phyloP scores from a whole-genome alignment of 2,113 vertebrate genomes.

The Diadophis punctatus region DNA sequence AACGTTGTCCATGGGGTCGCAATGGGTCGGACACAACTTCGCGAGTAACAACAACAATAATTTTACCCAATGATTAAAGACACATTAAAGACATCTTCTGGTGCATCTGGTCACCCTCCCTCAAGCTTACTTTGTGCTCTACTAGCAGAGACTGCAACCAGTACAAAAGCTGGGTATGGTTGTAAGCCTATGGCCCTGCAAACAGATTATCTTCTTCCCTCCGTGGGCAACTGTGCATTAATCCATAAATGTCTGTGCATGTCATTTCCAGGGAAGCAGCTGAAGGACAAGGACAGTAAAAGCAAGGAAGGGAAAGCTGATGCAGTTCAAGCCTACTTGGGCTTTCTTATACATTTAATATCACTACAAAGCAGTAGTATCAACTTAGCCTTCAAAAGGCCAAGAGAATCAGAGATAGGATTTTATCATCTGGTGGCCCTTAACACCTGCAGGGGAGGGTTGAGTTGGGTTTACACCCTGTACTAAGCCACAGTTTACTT shows the following conservation, averaged over 20 bases:
- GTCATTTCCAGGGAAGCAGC: constrained; percentile 27
- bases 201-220: constrained; percentile 6
- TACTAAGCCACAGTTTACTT: background rate
- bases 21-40: too few relatives aligned
- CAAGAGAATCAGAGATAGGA: background rate
- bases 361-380: background rate
- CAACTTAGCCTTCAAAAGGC: background rate
- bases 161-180: constrained; percentile 47
- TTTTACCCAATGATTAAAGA: background rate
- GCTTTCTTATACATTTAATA: constrained; percentile 33
- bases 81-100: background rate
- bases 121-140: background rate
- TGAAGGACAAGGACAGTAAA: rapidly evolving
- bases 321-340: constrained; percentile 41
- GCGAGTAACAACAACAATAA: background rate
- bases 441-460: background rate
- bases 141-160: constrained; percentile 52
- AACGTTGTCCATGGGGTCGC: too few relatives aligned
- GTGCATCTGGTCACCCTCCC: background rate
- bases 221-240: constrained; percentile 37
- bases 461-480: background rate
- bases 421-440: background rate
- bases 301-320: background rate
- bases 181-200: constrained; percentile 57
- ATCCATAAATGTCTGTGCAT: constrained; percentile 18